Base-by-base conservation (phyloP, 37 sponge, comb jelly and placozoan species). In the Aplysina aerophoba region DNA sequence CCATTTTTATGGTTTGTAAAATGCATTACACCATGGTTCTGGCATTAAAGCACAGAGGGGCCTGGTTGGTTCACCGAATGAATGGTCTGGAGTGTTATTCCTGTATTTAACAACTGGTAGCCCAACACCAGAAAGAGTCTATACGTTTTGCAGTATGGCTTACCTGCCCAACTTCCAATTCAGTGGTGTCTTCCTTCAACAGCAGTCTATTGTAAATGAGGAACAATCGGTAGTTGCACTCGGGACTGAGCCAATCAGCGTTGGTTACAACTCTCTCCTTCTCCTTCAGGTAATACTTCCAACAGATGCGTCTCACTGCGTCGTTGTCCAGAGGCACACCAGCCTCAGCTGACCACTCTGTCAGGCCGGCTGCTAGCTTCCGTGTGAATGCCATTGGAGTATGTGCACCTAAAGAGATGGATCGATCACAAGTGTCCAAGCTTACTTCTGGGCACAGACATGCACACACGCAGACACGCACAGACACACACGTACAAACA, bases 231-330 rank as follows among this genome's bases (percentile, higher is more conserved):
- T 71, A 71, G 20, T 25, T 71, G 36, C 73, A 71, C 11, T 71
- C 73, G 3, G 73, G 36, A 15, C 73, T 71, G 35, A 71, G 73
- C 73, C 73, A 71, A 6, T 71, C 28, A 21, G 21, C 5, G 35
- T 71, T 28, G 36, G 33, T 34, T 33, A 71, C 73, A 35, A 34
- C 73, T 21, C 20, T 33, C 36, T 34, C 28, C 11, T 71, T 71
- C 73, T 71, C 73, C 73, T 20, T 71, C 4, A 35, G 73, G 16
- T 71, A 71, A 15, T 71, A 71, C 35, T 71, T 71, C 73, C 73
- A 71, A 15, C 73, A 71, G n/a, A 71, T 28, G 6, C 73, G 25
- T 4, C 27, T 71, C 20, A 71, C 16, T 71, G 35, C 36, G 4
- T 71, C 73, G 28, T 71, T 33, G 73, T 71, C 37, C 73, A 35